phyloP scores from a whole-genome alignment of 2,888 invertebrate genomes.

The Athrips mouffetella region DNA sequence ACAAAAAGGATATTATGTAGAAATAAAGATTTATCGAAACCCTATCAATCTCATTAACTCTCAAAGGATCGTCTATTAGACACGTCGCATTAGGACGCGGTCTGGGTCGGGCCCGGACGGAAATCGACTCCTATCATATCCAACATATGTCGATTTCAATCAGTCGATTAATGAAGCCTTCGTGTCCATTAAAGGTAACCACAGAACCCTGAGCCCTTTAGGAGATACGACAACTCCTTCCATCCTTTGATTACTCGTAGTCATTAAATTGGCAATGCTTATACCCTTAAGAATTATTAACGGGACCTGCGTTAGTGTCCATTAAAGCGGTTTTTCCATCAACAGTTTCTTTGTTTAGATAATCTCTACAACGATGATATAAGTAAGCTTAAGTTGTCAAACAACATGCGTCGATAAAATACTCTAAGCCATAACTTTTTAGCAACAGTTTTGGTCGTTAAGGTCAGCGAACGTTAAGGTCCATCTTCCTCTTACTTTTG shows the following conservation, averaged over 20 bases:
- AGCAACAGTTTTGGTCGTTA: too few relatives aligned
- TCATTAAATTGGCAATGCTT: neutral
- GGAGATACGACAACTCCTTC: constrained; percentile 13
- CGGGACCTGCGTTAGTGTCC: too few relatives aligned
- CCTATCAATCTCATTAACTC: constrained; percentile 49
- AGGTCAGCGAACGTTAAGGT: too few relatives aligned
- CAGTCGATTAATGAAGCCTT: constrained; percentile 44
- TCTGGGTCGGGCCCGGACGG: constrained; percentile 45
- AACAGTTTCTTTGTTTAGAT: too few relatives aligned
- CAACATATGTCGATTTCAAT: constrained; percentile 62
- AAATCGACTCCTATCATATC: constrained; percentile 43
- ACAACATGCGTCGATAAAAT: too few relatives aligned
- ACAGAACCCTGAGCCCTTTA: constrained; percentile 15
- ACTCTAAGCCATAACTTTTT: too few relatives aligned
- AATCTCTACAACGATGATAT: too few relatives aligned
- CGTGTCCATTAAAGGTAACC: constrained; percentile 21
- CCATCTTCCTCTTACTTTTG: neutral
- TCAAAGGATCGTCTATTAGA: constrained; percentile 50
- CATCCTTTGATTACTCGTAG: constrained; percentile 10
- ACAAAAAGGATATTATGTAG: too few relatives aligned
- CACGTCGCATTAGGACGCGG: constrained; percentile 49
- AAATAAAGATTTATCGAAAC: constrained; percentile 41
- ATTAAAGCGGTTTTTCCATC: too few relatives aligned
- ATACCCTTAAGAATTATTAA: neutral
- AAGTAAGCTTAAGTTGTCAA: too few relatives aligned